phyloP scores from a whole-genome alignment of 2,797 vertebrate species.

The Neosalanx taihuensis region DNA sequence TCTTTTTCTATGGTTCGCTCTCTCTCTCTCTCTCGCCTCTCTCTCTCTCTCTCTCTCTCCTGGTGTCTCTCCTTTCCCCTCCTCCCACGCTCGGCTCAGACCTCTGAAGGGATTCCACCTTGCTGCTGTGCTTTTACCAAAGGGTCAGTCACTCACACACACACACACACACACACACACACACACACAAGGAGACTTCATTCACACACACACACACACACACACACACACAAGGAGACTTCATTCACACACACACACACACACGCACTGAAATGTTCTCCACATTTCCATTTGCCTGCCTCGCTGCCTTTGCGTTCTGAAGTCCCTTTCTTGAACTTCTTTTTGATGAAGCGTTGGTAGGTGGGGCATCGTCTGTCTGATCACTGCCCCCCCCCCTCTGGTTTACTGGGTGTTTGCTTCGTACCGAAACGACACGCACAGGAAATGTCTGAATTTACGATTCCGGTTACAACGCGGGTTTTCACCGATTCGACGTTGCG shows the following conservation, averaged over 20 bases:
- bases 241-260: conserved; percentile 10
- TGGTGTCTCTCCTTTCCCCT: conserved; percentile 8
- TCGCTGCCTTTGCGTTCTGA: conserved; percentile 61
- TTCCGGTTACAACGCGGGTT: background rate
- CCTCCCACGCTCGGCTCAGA: conserved; percentile 40
- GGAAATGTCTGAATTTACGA: conserved; percentile 8
- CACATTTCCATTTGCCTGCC: conserved; percentile 69
- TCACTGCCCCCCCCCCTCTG: conserved; percentile 55
- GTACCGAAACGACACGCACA: conserved; percentile 38
- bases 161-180: conserved; percentile 1
- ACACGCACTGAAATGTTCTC: conserved; percentile 42
- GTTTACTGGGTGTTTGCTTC: conserved; percentile 36
- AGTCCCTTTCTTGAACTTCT: conserved; percentile 68
- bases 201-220: conserved; percentile 17
- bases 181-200: background rate
- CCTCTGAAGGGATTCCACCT: conserved; percentile 39
- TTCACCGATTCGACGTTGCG: conserved; percentile 30
- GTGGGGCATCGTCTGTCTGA: conserved; percentile 70
- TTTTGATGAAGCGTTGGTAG: conserved; percentile 79
- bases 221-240: background rate
- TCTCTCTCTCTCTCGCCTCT: conserved; percentile 21
- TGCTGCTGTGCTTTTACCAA: conserved; percentile 32
- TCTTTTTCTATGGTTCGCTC: background rate
- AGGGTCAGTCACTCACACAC: conserved; percentile 32
- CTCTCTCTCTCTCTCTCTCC: background rate